phyloP scores from a whole-genome alignment of 2,797 vertebrate genomes.

The Scyliorhinus canicula region DNA sequence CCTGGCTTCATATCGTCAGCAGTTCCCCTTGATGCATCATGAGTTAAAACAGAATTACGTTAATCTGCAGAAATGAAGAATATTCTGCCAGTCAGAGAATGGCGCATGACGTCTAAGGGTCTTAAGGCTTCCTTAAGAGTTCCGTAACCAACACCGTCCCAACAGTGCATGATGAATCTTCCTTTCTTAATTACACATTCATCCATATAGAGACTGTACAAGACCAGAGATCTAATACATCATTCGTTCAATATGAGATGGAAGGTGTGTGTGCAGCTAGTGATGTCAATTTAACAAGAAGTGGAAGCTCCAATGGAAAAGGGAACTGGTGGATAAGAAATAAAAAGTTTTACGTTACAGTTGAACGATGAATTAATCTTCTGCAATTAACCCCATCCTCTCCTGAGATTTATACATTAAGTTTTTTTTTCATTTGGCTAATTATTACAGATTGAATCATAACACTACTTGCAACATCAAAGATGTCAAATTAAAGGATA shows the following conservation, averaged over 20 bases:
- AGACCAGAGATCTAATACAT: background rate
- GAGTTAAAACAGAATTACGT: background rate
- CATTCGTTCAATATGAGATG: background rate
- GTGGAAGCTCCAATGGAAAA: background rate
- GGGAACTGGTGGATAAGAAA: background rate
- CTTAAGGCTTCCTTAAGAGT: too few species aligned
- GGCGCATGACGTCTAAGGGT: background rate
- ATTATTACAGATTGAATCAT: background rate
- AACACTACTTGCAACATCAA: background rate
- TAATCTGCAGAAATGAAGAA: background rate
- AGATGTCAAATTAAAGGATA: constrained; percentile 6
- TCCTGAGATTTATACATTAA: background rate
- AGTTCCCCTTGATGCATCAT: background rate
- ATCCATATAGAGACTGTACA: background rate
- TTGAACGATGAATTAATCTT: constrained; percentile 11
- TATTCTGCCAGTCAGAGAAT: background rate
- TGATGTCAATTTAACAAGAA: background rate
- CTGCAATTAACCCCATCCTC: background rate
- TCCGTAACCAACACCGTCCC: too few species aligned
- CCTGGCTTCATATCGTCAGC: background rate
- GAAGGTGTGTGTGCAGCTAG: background rate
- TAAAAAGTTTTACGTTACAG: background rate
- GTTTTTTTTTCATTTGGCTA: background rate
- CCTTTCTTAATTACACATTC: background rate
- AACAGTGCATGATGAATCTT: background rate